Evolutionary conservation across 2,113 vertebrate genomes (phyloP), one percentile per base, ranked within the genome.

Genomic region (Callaeas wilsoni): DNA sequence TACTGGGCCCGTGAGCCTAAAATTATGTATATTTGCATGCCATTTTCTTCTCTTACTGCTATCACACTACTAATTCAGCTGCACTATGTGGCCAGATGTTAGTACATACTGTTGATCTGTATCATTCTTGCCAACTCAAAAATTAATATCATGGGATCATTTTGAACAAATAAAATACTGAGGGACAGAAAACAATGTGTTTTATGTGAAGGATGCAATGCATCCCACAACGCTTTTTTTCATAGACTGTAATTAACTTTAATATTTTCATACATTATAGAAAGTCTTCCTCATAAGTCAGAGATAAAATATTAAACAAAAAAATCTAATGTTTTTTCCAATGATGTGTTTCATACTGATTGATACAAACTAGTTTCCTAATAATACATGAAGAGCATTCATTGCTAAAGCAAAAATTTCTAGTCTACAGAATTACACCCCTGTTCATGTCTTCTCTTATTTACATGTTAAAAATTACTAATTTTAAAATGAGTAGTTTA

Each of bases 41-140:
- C 35, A 86, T 94, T 96, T 96, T 83, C 71, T 89, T 89, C 65
- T 84, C 70, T 76, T 84, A 76, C 29, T 59, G 87, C 75, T 86
- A 35, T 59, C 6, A 6, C 44, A 76, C 0, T 1, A 93, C 71
- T 93, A 86, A 93, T 94, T 86, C 84, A 82, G 60, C 53, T 57
- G 32, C 42, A 89, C n/a, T 84, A 10, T 59, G 30, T 68, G 76
- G 44, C 42, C 93, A 92, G 88, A 96, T 94, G 92, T 96, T 75
- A 86, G 46, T 65, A 84, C 35, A 79, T 44, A 84, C 37, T 63
- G 49, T 53, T 80, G 71, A 94, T 89, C 55, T 79, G 35, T 25
- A 91, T 53, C 30, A 84, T 64, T 84, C 71, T 59, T 94, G 68
- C 73, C 69, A 97, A 95, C 37, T 62, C 55, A 78, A 70, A 91